Evolutionary conservation across 2,888 invertebrate genomes (phyloP).

Genomic region (Melanostoma mellinum): DNA sequence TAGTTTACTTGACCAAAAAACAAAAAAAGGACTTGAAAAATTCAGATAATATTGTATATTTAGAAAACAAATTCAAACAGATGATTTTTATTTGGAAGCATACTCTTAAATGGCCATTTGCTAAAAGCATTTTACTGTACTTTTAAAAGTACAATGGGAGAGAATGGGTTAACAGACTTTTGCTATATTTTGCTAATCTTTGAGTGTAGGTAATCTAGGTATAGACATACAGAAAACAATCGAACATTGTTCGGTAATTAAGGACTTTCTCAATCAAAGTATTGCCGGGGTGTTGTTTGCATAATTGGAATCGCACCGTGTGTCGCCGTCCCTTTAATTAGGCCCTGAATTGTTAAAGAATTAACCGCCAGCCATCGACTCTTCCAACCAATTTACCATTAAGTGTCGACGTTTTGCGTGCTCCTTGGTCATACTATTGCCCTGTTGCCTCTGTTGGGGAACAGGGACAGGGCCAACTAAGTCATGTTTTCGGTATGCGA

Average conservation of each 20-base stretch:
- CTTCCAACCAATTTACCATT: slow-evolving; percentile 18
- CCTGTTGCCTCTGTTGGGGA: slow-evolving; percentile 4
- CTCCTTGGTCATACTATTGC: slow-evolving; percentile 4
- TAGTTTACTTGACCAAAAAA: no score
- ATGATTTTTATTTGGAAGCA: no score
- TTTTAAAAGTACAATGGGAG: no score
- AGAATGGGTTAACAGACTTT: no score
- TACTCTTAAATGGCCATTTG: no score
- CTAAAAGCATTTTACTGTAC: no score
- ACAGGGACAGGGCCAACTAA: slow-evolving; percentile 56
- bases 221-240: not conserved
- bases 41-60: no score
- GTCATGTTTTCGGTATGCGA: slow-evolving; percentile 72
- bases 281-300: slow-evolving; percentile 66
- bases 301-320: slow-evolving; percentile 68
- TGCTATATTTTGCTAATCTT: no score
- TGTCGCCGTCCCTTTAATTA: slow-evolving; percentile 66
- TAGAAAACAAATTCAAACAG: no score
- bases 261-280: slow-evolving; percentile 52
- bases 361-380: slow-evolving; percentile 5
- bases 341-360: slow-evolving; percentile 45
- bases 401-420: slow-evolving; percentile 22
- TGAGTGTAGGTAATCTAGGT: no score
- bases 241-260: slow-evolving; percentile 57
- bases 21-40: no score